Evolutionary conservation across 2,888 invertebrate species (phyloP), one percentile per base, ranked within the genome.

Genomic region (Notodonta ziczac): DNA sequence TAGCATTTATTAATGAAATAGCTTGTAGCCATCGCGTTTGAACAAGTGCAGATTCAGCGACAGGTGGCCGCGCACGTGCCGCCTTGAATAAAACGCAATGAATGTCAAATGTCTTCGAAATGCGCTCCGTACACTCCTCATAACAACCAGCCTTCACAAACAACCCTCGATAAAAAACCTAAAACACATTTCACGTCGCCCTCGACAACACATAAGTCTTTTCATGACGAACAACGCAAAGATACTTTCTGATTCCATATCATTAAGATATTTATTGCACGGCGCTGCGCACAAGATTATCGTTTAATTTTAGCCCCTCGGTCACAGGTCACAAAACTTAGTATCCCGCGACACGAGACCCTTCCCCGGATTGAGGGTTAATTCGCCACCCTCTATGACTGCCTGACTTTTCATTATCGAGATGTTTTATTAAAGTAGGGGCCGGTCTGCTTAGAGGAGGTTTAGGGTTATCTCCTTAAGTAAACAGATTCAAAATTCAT

Each of bases 391-490:
- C 93, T 90, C 91, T 82, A 82, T 87, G 90, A 93, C 91, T 88
- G 90, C 82, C 93, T 93, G 93, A 93, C 93, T 93, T 93, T 93
- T 93, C 93, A 93, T 93, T 93, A 93, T 93, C 93, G 93, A 93
- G 93, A 93, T 93, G 93, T 93, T 93, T 93, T 93, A 93, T 93
- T 92, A 92, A 93, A 89, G 89, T 73, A 89, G 92, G 91, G 90
- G 83, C 79, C 73, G 85, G 82, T 77, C 80, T 81, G 77, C 72
- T 66, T 74, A 81, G 84, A 88, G 91, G 86, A 80, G 66, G 61
- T 68, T 69, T 85, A 93, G 92, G 92, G 93, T 74, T 90, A 85
- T 76, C 83, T 81, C 74, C 24, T n/a, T 44, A 61, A 70, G 56
- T 42, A 72, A 69, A 67, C 65, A 62, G n/a, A 50, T 62, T 62